Evolutionary conservation across 2,888 invertebrate genomes (phyloP).

Genomic region (Automeris io): DNA sequence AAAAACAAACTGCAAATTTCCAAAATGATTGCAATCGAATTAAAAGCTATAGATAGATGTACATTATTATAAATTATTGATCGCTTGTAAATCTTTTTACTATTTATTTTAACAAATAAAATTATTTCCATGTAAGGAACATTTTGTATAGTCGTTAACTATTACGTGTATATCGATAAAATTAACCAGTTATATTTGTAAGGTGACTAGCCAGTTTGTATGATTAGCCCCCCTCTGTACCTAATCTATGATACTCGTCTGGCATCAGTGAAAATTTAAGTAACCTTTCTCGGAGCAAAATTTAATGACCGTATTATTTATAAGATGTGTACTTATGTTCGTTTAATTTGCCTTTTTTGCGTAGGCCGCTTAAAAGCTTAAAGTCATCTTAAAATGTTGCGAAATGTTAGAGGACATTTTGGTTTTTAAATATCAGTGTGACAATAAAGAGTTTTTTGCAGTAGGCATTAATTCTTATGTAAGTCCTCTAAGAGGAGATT

Average conservation of each 20-base stretch:
- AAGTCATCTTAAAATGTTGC: conserved; percentile 17
- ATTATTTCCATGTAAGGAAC: too few relatives aligned
- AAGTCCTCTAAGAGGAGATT: background rate
- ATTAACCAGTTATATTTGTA: too few relatives aligned
- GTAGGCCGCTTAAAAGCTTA: conserved; percentile 17
- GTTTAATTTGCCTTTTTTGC: conserved; percentile 35
- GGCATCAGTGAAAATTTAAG: conserved; percentile 31
- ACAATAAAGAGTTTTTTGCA: background rate
- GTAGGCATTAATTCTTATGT: background rate
- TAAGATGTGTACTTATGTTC: conserved; percentile 34
- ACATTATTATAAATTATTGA: too few relatives aligned
- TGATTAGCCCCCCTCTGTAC: too few relatives aligned
- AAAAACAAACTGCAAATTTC: too few relatives aligned
- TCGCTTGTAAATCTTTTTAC: too few relatives aligned
- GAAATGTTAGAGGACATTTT: conserved; percentile 12
- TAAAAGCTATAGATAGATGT: too few relatives aligned
- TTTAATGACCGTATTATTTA: conserved; percentile 45
- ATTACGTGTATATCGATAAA: too few relatives aligned
- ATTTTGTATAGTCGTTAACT: too few relatives aligned
- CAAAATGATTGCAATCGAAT: too few relatives aligned
- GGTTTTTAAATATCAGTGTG: conserved; percentile 2
- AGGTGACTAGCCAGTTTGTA: too few relatives aligned
- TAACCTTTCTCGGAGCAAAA: conserved; percentile 24
- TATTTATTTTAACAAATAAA: too few relatives aligned
- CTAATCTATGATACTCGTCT: conserved; percentile 15